Percentiles rank a stretch among this genome's conserved stretches.
Evolutionary conservation across 2,888 invertebrate species (phyloP).

Genomic region (Leucophenga maculata): DNA sequence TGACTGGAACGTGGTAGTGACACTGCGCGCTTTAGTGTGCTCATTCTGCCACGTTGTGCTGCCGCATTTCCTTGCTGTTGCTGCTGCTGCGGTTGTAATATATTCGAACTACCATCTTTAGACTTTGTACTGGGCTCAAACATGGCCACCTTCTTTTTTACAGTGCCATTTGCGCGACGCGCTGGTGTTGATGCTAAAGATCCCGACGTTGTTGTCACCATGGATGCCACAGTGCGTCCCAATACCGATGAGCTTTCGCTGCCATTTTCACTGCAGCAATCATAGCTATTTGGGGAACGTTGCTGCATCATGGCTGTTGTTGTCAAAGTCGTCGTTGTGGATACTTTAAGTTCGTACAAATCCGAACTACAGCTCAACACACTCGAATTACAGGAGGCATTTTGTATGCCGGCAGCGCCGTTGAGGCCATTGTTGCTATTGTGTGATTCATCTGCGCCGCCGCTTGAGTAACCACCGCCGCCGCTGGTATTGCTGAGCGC

Average conservation of each 20-base stretch:
- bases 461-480: slow-evolving; percentile 78
- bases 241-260: slow-evolving; percentile 85
- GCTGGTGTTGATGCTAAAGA: slow-evolving; percentile 38
- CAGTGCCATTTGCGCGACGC: slow-evolving; percentile 56
- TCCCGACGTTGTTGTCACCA: background rate
- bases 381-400: slow-evolving; percentile 83
- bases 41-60: slow-evolving; percentile 72
- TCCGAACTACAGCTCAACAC: slow-evolving; percentile 85
- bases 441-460: slow-evolving; percentile 32
- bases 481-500: slow-evolving; percentile 77
- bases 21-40: slow-evolving; percentile 74
- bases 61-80: slow-evolving; percentile 50
- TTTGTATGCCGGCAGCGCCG: slow-evolving; percentile 71
- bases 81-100: slow-evolving; percentile 65
- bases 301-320: background rate
- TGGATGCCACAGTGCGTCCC: slow-evolving; percentile 46
- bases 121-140: slow-evolving; percentile 71
- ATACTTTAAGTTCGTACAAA: slow-evolving; percentile 71
- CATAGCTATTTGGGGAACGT: slow-evolving; percentile 78
- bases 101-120: slow-evolving; percentile 44
- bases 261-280: slow-evolving; percentile 79
- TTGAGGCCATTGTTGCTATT: slow-evolving; percentile 64
- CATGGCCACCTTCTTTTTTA: slow-evolving; percentile 77
- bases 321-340: background rate
- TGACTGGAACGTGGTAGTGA: slow-evolving; percentile 61